Percentiles rank a stretch among this genome's conserved stretches.
Conservation (phyloP, 1,140 invertebrate genomes). For the Palaemon carinicauda region DNA sequence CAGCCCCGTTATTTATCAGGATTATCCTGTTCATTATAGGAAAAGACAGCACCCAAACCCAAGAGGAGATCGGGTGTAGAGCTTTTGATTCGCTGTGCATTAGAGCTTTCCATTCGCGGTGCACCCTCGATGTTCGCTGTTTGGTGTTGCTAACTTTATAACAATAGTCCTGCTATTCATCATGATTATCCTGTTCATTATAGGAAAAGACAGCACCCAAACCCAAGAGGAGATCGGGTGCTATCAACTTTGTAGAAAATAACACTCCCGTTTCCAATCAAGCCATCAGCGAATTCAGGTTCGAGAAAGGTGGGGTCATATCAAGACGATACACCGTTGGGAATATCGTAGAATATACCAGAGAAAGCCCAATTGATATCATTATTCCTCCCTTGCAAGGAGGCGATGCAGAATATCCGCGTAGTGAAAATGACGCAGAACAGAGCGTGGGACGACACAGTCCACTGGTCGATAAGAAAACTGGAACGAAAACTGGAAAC, state of each 20-base stretch:
- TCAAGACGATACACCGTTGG: slow-evolving; percentile 28
- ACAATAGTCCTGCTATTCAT: neutral
- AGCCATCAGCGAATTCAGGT: slow-evolving; percentile 39
- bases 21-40: too few species aligned
- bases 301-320: neutral
- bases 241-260: neutral
- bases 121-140: slow-evolving; percentile 37
- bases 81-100: too few species aligned
- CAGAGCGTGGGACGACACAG: neutral
- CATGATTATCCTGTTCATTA: neutral
- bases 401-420: neutral
- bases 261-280: neutral
- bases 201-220: slow-evolving; percentile 12
- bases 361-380: slow-evolving; percentile 2
- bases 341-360: neutral
- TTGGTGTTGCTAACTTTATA: neutral
- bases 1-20: too few species aligned
- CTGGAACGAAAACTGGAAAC: too few species aligned
- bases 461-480: neutral
- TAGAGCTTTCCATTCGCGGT: too few species aligned
- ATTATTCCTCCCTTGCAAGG: neutral
- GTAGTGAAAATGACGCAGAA: neutral
- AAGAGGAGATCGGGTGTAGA: too few species aligned
- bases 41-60: too few species aligned
- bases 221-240: slow-evolving; percentile 21